These are phyloP conservation scores for Anguilla rostrata DNA, from an alignment of 2,113 vertebrate species.

Conservation along the genomic window DNA sequence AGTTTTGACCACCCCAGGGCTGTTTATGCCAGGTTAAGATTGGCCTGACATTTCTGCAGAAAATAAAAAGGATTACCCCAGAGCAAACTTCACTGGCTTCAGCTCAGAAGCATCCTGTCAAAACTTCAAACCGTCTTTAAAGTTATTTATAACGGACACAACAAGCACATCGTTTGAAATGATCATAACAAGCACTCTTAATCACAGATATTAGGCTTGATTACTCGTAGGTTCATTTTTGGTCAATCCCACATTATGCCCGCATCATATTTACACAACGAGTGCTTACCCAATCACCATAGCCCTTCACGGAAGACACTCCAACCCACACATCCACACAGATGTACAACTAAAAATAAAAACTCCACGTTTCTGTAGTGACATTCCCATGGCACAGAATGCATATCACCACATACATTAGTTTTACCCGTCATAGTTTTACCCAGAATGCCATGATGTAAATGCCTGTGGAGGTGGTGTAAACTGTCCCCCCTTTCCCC, in stretches of 20 bases:
- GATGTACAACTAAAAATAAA: too few relatives aligned
- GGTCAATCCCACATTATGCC: too few relatives aligned
- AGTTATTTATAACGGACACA: neutral
- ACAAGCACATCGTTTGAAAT: neutral
- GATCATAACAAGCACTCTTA: neutral
- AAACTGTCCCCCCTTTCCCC: conserved; percentile 63
- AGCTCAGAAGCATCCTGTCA: too few relatives aligned
- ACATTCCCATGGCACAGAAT: conserved; percentile 54
- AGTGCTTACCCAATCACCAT: too few relatives aligned
- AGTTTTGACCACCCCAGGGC: neutral
- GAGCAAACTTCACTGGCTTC: too few relatives aligned
- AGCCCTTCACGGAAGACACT: too few relatives aligned
- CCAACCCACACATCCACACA: too few relatives aligned
- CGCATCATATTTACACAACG: too few relatives aligned
- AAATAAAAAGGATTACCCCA: too few relatives aligned
- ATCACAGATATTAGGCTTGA: neutral
- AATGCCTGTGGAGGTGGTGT: conserved; percentile 73
- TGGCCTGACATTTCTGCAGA: neutral
- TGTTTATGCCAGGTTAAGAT: neutral
- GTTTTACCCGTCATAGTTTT: conserved; percentile 43
- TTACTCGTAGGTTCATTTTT: too few relatives aligned
- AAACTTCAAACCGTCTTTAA: neutral
- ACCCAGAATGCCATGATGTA: conserved; percentile 68
- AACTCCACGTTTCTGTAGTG: conserved; percentile 39
- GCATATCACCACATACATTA: conserved; percentile 39